Base-by-base conservation (phyloP, 2,797 vertebrate genomes). In the Sternarchorhynchus goeldii region DNA sequence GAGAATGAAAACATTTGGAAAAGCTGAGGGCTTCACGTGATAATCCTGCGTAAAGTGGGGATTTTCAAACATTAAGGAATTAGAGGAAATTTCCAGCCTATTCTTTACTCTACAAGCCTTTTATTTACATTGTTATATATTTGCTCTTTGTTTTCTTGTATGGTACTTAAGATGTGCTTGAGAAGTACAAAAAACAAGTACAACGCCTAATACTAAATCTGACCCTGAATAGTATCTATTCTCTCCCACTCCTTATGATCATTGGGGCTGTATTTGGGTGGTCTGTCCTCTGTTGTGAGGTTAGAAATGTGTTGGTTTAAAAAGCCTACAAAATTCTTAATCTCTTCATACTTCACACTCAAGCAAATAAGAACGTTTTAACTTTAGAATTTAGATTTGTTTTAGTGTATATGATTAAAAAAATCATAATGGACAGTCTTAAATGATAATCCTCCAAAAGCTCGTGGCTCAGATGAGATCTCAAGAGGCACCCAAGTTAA, bases 401-500 rank as follows among this genome's bases (percentile, higher is more conserved):
- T 71, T 21, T 50, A 50, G 8, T 45, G 31, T 31, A 63, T n/a
- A 36, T 64, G 62, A 6, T 10, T 12, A 34, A 66, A 50, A 72
- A 59, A 76, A 41, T 41, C 39, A 75, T 62, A 32, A 64, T 14
- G 5, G 39, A 69, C 10, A n/a, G 41, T 39, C 75, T 75, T 58
- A 34, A 64, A 65, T 70, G n/a, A 50, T 14, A 50, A 50, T 50
- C 45, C 45, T 50, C 45, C 36, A 53, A 56, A 65, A 25, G 39
- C 32, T 29, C 56, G 67, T 36, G 58, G 14, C 68, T 77, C 16
- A 75, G 67, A 79, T 53, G 73, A 56, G 84, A 4, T 39, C 79
- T 16, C 78, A 77, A 88, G 86, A 72, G 84, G 82, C 85, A 17
- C 81, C 81, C 36, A 75, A 87, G 89, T 91, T 91, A 88, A 89